Evolutionary conservation across 2,113 vertebrate genomes (phyloP).

Genomic region (Apus apus): DNA sequence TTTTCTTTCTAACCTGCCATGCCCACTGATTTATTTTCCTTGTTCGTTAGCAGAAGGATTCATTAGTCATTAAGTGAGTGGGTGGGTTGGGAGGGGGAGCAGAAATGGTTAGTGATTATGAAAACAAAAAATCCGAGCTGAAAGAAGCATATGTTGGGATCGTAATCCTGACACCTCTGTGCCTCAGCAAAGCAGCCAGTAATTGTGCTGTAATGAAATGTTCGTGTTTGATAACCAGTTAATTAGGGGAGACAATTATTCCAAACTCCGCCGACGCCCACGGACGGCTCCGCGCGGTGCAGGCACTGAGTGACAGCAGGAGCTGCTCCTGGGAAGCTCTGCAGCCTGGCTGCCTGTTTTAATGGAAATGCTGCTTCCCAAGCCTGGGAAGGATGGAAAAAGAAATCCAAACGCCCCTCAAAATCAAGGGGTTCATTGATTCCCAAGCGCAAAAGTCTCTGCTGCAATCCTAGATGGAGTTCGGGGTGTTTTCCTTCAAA

Average conservation of each 20-base stretch:
- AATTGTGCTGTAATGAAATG: slow-evolving; percentile 93
- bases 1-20: slow-evolving; percentile 87
- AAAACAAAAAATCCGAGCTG: slow-evolving; percentile 76
- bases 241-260: slow-evolving; percentile 91
- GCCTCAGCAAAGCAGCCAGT: slow-evolving; percentile 85
- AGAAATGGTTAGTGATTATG: slow-evolving; percentile 62
- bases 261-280: slow-evolving; percentile 78
- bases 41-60: slow-evolving; percentile 79
- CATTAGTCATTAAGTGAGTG: slow-evolving; percentile 86
- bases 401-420: not conserved
- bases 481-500: not conserved
- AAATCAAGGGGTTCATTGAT: not conserved
- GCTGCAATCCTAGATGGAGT: not conserved
- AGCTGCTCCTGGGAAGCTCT: not conserved
- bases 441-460: not conserved
- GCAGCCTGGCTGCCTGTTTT: not conserved
- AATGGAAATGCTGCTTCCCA: not conserved
- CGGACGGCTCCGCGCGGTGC: slow-evolving; percentile 12
- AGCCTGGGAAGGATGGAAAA: not conserved
- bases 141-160: slow-evolving; percentile 82
- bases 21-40: slow-evolving; percentile 89
- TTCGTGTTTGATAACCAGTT: slow-evolving; percentile 94
- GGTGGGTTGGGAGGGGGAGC: slow-evolving; percentile 54
- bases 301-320: not conserved
- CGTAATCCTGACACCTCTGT: slow-evolving; percentile 83